Percentiles rank a stretch among this genome's conserved stretches.
Conservation (phyloP, 2,113 vertebrate species). For the Pongo pygmaeus region DNA sequence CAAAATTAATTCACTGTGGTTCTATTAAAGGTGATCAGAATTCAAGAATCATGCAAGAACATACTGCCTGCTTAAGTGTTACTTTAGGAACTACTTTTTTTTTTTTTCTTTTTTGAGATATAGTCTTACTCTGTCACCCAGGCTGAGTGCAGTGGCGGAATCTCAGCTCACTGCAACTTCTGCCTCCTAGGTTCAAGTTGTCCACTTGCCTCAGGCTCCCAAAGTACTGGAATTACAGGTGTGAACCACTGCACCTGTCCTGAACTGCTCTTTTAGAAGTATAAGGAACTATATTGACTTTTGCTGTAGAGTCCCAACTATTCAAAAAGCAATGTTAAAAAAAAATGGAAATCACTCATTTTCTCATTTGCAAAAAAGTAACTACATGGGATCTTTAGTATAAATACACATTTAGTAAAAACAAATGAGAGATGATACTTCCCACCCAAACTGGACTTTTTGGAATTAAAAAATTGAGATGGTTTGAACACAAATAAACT, state of each 20-base stretch:
- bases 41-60: neutral
- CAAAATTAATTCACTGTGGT: constrained; percentile 48
- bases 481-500: neutral
- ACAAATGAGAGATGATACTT: neutral
- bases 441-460: neutral
- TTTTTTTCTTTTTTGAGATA: no score
- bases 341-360: constrained; percentile 4
- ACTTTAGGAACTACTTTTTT: neutral
- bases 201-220: no score
- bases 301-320: neutral
- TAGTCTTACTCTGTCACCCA: no score
- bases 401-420: neutral
- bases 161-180: no score
- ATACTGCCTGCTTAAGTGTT: neutral
- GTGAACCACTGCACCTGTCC: no score
- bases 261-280: neutral
- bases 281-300: constrained; percentile 10
- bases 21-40: constrained; percentile 47
- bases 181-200: no score
- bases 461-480: neutral
- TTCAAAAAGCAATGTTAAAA: neutral
- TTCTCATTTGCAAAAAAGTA: constrained; percentile 40
- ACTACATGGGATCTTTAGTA: neutral
- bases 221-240: no score
- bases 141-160: no score